Evolutionary conservation across 2,797 vertebrate species (phyloP), one percentile per base, ranked within the genome.

Genomic region (Lepidocolaptes lacrymiger): DNA sequence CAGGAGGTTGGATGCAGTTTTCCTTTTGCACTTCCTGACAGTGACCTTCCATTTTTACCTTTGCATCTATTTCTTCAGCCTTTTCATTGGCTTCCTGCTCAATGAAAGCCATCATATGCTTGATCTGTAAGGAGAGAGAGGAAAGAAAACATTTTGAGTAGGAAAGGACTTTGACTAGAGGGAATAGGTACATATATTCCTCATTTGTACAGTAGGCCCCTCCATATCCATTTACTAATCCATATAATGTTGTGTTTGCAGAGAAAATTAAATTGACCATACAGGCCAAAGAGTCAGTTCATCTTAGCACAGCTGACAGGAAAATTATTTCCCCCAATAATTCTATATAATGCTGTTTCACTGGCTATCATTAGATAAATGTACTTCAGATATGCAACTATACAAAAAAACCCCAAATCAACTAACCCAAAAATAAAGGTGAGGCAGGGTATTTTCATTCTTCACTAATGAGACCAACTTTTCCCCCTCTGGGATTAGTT

Each of bases 21-120:
- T 46, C 28, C 48, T 88, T 69, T 66, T 37, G 54, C 49, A 36
- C 71, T 82, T 83, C 74, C 67, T 82, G 69, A 93, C 66, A 49
- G 2, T 6, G 27, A 78, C 91, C 37, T 73, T 59, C 72, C 80
- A 76, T 76, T 76, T 88, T 98, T 97, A 99, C 99, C 99, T 99
- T 99, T 63, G 99, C 99, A 95, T 99, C 99, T 72, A 99, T 99
- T 97, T 99, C 99, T 97, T 99, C 99, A 73, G 99, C 99, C 96
- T 99, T 99, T 97, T 99, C 99, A 89, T 99, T 99, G 97, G 99
- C 99, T 97, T 99, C 99, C 97, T 99, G 99, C 95, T 99, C 99
- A 27, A 99, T 99, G 98, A 99, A 99, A 98, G 99, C 99, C 99
- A 99, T 99, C 99, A 99, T 99, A 96, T 99, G 99, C 94, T 99